Conservation (phyloP, 2,113 vertebrate species). For the Vanacampus margaritifer region DNA sequence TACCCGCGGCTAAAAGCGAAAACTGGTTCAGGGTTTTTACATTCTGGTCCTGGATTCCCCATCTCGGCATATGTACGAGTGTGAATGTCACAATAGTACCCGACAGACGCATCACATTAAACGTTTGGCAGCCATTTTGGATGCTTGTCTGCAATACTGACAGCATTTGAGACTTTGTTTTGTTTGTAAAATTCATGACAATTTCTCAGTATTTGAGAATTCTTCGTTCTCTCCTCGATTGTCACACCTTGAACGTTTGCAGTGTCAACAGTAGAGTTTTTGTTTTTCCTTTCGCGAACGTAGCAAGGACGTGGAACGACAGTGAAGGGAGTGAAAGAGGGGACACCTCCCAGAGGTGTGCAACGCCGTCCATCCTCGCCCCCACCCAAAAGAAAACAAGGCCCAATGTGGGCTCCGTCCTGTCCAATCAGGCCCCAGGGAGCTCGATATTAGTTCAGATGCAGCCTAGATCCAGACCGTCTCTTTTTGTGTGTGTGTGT, state of each 20-base stretch:
- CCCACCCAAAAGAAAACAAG: slow-evolving; percentile 34
- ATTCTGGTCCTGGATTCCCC: too few relatives aligned
- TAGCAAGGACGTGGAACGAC: slow-evolving; percentile 25
- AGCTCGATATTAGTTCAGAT: slow-evolving; percentile 31
- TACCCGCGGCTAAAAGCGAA: too few relatives aligned
- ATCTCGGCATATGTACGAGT: not conserved
- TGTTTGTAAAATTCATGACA: not conserved
- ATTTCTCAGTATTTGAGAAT: not conserved
- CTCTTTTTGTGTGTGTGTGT: slow-evolving; percentile 25
- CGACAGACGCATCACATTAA: slow-evolving; percentile 43
- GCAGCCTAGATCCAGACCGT: slow-evolving; percentile 31
- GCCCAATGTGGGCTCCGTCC: slow-evolving; percentile 73
- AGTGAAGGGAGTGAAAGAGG: slow-evolving; percentile 57
- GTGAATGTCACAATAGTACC: slow-evolving; percentile 8
- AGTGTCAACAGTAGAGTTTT: slow-evolving; percentile 5
- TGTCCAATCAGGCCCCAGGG: slow-evolving; percentile 46
- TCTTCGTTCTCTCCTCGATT: not conserved
- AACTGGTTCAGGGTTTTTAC: too few relatives aligned
- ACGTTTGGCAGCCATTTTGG: slow-evolving; percentile 18
- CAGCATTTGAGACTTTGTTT: not conserved
- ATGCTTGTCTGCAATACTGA: slow-evolving; percentile 22
- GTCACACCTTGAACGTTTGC: slow-evolving; percentile 4
- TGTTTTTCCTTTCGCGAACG: slow-evolving; percentile 23
- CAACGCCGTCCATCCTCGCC: not conserved
- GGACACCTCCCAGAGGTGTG: slow-evolving; percentile 67